A percentile compares a stretch with the other conserved stretches of the same genome.
These are phyloP conservation scores for Nineta flava DNA, from an alignment of 2,888 invertebrate species.

Conservation along the genomic window DNA sequence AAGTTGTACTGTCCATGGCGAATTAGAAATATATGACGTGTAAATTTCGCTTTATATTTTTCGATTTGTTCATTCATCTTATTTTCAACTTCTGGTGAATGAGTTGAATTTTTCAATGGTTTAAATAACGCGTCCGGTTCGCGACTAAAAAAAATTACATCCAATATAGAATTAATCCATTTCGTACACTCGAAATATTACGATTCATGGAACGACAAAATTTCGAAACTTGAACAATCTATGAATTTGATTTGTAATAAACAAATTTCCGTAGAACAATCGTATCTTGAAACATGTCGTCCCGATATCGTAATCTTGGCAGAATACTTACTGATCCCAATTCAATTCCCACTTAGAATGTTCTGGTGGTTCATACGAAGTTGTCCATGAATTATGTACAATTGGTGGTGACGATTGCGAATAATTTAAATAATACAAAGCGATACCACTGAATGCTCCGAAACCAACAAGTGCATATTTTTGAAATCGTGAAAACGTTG, in stretches of 20 bases:
- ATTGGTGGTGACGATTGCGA: constrained; percentile 25
- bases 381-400: constrained; percentile 53
- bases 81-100: constrained; percentile 43
- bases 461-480: constrained; percentile 39
- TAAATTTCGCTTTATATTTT: constrained; percentile 40
- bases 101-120: constrained; percentile 30
- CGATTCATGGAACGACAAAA: too few species aligned
- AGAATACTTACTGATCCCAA: constrained; percentile 71
- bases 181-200: too few species aligned
- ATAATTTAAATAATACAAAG: constrained; percentile 35
- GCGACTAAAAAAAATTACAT: constrained; percentile 42
- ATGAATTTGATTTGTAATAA: too few species aligned
- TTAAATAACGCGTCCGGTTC: constrained; percentile 55
- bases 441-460: constrained; percentile 48
- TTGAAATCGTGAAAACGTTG: constrained; percentile 37
- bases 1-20: constrained; percentile 91
- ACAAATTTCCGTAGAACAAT: too few species aligned
- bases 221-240: too few species aligned
- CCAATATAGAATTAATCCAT: background rate
- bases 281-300: too few species aligned
- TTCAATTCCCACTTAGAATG: constrained; percentile 65
- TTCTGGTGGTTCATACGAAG: constrained; percentile 41
- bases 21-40: constrained; percentile 75
- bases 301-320: too few species aligned
- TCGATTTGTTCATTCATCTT: constrained; percentile 49